Conservation (phyloP, 2,888 invertebrate genomes). For the Boloria selene region DNA sequence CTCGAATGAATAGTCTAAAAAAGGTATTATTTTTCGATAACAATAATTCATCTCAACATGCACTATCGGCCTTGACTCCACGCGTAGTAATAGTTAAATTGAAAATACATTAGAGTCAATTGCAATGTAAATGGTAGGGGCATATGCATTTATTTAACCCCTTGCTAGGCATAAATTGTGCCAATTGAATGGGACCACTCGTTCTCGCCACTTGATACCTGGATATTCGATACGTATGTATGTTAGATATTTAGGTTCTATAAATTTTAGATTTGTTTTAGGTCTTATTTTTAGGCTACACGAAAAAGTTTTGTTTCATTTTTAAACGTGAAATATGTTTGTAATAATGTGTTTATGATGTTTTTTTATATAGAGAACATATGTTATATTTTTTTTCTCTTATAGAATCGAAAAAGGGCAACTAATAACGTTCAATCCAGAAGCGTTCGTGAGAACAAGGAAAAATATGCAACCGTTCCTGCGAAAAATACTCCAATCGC, state of each 20-base stretch:
- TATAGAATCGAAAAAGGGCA: slow-evolving; percentile 75
- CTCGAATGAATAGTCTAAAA: no score
- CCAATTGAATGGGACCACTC: neutral
- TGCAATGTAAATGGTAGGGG: slow-evolving; percentile 4
- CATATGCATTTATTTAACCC: slow-evolving; percentile 16
- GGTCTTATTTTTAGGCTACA: no score
- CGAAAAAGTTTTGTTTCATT: no score
- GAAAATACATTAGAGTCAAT: neutral
- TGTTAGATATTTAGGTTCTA: neutral
- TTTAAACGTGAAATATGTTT: neutral
- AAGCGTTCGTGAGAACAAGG: slow-evolving; percentile 93
- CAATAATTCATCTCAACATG: neutral
- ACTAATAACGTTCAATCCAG: slow-evolving; percentile 91
- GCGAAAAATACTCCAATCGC: slow-evolving; percentile 93
- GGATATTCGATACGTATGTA: neutral
- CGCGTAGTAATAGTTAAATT: neutral
- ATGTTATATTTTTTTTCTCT: slow-evolving; percentile 40
- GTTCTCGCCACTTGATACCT: neutral
- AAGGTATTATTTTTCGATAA: no score
- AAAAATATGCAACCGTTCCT: slow-evolving; percentile 95
- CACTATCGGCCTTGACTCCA: neutral
- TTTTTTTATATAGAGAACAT: neutral
- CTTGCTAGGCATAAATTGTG: neutral
- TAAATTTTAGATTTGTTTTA: no score
- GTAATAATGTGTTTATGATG: neutral